Conservation (phyloP, 2,113 vertebrate species). For the Oreocharis arfaki region DNA sequence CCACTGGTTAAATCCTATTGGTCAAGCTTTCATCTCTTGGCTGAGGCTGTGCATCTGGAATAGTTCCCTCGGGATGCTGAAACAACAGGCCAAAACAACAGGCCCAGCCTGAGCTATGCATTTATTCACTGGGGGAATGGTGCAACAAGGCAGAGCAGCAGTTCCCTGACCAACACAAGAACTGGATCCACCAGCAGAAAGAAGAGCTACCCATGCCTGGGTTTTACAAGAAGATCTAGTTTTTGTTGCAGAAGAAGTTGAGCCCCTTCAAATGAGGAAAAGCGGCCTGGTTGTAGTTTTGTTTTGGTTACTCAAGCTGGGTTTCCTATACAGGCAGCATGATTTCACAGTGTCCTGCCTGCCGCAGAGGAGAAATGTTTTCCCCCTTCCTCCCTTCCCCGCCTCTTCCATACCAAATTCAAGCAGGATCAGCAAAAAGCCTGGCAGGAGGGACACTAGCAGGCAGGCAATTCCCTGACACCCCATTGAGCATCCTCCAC, state of each 20-base stretch:
- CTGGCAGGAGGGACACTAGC: background rate
- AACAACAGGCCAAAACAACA: background rate
- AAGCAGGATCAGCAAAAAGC: background rate
- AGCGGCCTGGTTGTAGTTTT: background rate
- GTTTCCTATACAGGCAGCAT: background rate
- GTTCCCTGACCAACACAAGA: background rate
- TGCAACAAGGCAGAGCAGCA: background rate
- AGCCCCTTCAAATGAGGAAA: background rate
- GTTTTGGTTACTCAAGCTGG: background rate
- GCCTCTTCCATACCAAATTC: background rate
- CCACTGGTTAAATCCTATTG: background rate
- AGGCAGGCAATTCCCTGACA: background rate
- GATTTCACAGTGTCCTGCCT: background rate
- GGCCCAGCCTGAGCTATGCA: accelerated
- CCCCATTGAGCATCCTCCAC: background rate
- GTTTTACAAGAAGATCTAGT: background rate
- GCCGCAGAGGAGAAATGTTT: accelerated
- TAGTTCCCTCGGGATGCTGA: background rate
- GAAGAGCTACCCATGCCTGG: background rate
- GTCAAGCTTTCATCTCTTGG: background rate
- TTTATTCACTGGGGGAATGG: background rate
- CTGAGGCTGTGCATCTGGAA: background rate
- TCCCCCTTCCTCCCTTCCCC: background rate
- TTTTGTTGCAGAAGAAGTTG: background rate
- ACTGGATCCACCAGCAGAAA: background rate